Base-by-base conservation (phyloP, 1,140 invertebrate genomes). In the Helicoverpa armigera region DNA sequence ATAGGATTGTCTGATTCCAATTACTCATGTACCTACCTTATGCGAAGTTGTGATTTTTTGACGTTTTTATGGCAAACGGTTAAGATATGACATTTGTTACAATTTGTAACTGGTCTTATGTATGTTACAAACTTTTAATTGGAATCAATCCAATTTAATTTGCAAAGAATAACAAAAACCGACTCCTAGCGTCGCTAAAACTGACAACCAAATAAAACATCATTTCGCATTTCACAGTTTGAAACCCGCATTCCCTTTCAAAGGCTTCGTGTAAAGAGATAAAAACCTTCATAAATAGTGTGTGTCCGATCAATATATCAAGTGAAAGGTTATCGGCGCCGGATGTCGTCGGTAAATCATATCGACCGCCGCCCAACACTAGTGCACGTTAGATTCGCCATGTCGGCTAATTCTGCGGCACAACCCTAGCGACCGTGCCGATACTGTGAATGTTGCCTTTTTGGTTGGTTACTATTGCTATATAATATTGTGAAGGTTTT, bases 291-390 rank as follows among this genome's bases (percentile, higher is more conserved):
- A 72, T 72, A 72, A n/a, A 72, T 54, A 31, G 50, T 3, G 50
- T 50, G 12, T 53, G 69, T 72, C 69, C 69, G 69, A 72, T 72
- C 69, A 72, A 72, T 72, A 72, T 72, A 72, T 72, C 69, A 72
- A 72, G 14, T 5, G 48, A 72, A 72, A 72, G 69, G 69, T 72
- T 72, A 72, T 72, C 69, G 69, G 43, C n/a, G 65, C 16, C 16
- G 65, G 65, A 31, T 16, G 69, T 70, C 69, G 23, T n/a, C 69
- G 23, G 48, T 72, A 72, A 54, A 72, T 72, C 69, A 72, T 72
- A 54, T 3, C 69, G 65, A 9, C 7, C 50, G 12, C 50, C 50
- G 60, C 60, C 60, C 60, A 23, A 72, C 31, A 72, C 50, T 53
- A 23, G 69, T 9, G 29, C 13, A n/a, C 31, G 35, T 48, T 48